These are phyloP conservation scores for Denticeps clupeoides DNA, from an alignment of 2,797 vertebrate genomes.

Conservation along the genomic window DNA sequence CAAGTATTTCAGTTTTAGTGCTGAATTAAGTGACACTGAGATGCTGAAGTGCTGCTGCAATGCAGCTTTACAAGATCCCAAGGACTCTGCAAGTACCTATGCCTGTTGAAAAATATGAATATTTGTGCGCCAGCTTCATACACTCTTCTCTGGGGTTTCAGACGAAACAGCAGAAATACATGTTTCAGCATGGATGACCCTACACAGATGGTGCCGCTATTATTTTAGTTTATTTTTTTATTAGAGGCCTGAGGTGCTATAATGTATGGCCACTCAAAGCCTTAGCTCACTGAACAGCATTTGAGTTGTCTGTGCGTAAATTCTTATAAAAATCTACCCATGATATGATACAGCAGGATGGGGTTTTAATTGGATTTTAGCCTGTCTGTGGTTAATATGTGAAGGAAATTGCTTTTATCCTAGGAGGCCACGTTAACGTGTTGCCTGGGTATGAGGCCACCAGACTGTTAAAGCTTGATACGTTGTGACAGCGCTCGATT, in stretches of 20 bases:
- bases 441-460: conserved; percentile 2
- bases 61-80: too few relatives aligned
- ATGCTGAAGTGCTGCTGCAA: too few relatives aligned
- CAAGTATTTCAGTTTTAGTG: too few relatives aligned
- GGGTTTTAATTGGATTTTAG: conserved; percentile 1
- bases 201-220: neutral
- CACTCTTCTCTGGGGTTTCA: too few relatives aligned
- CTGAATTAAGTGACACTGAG: too few relatives aligned
- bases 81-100: too few relatives aligned
- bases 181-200: neutral
- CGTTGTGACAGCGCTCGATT: conserved; percentile 4
- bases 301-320: too few relatives aligned
- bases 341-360: neutral
- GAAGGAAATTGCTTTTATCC: neutral
- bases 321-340: neutral
- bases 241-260: too few relatives aligned
- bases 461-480: neutral
- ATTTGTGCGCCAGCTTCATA: too few relatives aligned
- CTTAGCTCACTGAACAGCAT: neutral
- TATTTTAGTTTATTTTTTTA: neutral
- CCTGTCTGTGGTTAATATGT: neutral
- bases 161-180: too few relatives aligned
- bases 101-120: too few relatives aligned
- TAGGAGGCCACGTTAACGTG: neutral
- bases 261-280: too few relatives aligned